Evolutionary conservation across 2,888 invertebrate genomes (phyloP), one percentile per base, ranked within the genome.

Genomic region (Empis stercorea): DNA sequence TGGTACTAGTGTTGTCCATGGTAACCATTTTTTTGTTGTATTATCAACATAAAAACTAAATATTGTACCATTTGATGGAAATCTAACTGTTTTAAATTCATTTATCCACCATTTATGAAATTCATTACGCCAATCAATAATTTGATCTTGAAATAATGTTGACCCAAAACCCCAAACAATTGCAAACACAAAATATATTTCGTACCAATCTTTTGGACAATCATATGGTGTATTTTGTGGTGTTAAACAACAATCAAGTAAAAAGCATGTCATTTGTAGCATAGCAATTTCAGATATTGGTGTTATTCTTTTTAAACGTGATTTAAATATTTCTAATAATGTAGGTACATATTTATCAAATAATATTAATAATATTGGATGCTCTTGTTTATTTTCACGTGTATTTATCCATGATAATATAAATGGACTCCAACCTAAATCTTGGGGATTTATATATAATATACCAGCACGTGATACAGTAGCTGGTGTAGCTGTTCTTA

Each of bases 391-490:
- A 50, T 79, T 79, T 30, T 76, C 74, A 43, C 87, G 75, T 0
- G 80, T 82, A 37, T 88, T 88, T 48, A 89, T 80, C 91, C 91
- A 92, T 27, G 91, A 92, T 14, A 86, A 80, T 9, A 93, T 85
- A 60, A 70, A 88, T 71, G 95, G 93, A 69, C 83, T 88, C 94
- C 94, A 95, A 4, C 94, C 94, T 45, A 95, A 76, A 71, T 95
- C 95, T 54, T 87, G 84, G 1, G 91, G 87, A 71, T 95, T 95
- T 52, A 95, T 87, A 63, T 91, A 95, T 13, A 95, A 74, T 59
- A 95, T 95, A 48, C 94, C 95, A 51, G 94, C 94, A 46, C 94
- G 73, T 0, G 94, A 94, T 1, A 95, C 94, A 0, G 95, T 95
- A 1, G 95, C 95, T 3, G 95, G 95, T 0, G 95, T 95, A 0